Evolutionary conservation across 92 coral and sea anemone species (phyloP).

Genomic region (Umimayanthus kanabou): DNA sequence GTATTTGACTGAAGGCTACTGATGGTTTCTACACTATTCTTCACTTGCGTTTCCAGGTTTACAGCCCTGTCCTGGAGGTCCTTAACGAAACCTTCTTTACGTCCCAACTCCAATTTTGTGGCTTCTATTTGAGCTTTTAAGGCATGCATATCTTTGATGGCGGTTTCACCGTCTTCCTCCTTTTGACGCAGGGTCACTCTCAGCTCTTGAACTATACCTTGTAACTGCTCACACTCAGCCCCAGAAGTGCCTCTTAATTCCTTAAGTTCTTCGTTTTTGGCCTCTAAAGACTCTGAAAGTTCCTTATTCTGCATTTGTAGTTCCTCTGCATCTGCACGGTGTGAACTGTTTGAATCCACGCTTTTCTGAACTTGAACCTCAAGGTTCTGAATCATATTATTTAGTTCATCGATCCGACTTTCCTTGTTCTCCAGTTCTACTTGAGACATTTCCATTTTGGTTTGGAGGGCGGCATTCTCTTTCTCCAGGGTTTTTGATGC

Average conservation of each 20-base stretch:
- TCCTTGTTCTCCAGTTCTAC: conserved; percentile 56
- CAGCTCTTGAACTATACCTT: conserved; percentile 44
- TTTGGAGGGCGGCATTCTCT: conserved; percentile 47
- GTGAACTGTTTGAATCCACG: conserved; percentile 22
- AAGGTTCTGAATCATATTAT: conserved; percentile 49
- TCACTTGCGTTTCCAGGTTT: conserved; percentile 59
- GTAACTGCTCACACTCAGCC: conserved; percentile 32
- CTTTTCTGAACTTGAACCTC: conserved; percentile 57
- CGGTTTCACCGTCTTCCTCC: conserved; percentile 27
- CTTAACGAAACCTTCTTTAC: conserved; percentile 21
- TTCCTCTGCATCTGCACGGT: conserved; percentile 40
- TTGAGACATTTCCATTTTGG: conserved; percentile 52
- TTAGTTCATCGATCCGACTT: conserved; percentile 48
- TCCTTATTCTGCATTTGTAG: conserved; percentile 39
- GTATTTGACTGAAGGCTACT: conserved; percentile 23
- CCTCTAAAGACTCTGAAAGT: conserved; percentile 34
- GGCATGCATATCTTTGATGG: conserved; percentile 45
- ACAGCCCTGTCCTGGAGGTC: conserved; percentile 54
- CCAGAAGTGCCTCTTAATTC: conserved; percentile 8
- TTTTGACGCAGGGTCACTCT: conserved; percentile 36
- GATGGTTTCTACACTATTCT: conserved; percentile 43
- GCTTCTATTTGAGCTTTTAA: conserved; percentile 50
- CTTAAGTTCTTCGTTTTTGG: conserved; percentile 34
- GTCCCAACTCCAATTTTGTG: conserved; percentile 20
- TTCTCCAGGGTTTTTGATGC: neutral